phyloP scores from a whole-genome alignment of 2,888 invertebrate species.

The Pollenia angustigena region DNA sequence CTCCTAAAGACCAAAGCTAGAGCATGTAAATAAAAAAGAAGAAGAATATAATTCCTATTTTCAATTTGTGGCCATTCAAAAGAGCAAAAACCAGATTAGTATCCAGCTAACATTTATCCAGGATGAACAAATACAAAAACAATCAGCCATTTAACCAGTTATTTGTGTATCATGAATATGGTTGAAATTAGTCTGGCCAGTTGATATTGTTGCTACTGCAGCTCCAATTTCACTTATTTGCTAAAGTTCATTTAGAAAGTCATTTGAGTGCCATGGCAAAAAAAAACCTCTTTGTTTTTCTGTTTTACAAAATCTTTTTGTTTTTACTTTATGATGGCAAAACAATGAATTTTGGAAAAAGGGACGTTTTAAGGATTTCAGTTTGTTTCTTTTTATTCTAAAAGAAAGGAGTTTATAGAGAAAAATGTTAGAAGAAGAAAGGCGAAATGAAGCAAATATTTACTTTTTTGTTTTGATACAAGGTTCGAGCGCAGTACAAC shows the following conservation, averaged over 20 bases:
- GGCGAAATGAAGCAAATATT: neutral
- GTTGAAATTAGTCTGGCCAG: conserved; percentile 49
- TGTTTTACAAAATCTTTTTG: conserved; percentile 21
- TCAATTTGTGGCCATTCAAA: conserved; percentile 78
- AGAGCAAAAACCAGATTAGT: conserved; percentile 72
- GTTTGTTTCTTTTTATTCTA: conserved; percentile 11
- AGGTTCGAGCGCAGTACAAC: conserved; percentile 39
- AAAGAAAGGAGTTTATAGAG: neutral
- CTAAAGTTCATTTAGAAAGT: conserved; percentile 71
- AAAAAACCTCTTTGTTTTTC: conserved; percentile 4
- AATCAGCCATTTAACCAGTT: conserved; percentile 77
- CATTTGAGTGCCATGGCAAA: conserved; percentile 56
- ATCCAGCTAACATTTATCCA: conserved; percentile 67
- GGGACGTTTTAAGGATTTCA: conserved; percentile 45
- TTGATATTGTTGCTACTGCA: conserved; percentile 18
- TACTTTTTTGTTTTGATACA: conserved; percentile 5
- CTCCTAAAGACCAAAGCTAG: conserved; percentile 33
- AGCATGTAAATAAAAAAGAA: conserved; percentile 24
- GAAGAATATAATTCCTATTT: conserved; percentile 74
- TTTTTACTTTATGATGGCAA: conserved; percentile 38
- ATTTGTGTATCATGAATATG: conserved; percentile 59
- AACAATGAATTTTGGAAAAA: conserved; percentile 72
- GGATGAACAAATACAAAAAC: conserved; percentile 48
- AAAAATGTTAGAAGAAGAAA: conserved; percentile 26
- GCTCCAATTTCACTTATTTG: conserved; percentile 55